Base-by-base conservation (phyloP, 2,888 invertebrate genomes). In the Oligia strigilis region DNA sequence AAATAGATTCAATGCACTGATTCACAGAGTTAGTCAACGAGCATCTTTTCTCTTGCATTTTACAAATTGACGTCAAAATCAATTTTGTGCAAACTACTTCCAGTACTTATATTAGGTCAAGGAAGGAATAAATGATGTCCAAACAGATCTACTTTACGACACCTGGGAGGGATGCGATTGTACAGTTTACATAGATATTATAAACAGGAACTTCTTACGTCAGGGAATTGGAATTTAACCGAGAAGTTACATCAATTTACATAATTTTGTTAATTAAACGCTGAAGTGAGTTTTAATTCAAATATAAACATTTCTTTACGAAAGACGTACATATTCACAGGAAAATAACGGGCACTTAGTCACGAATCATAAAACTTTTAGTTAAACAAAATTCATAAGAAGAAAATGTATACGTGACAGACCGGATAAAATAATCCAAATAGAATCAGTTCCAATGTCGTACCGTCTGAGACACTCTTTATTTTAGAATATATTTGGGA, bases 51-150 rank as follows among this genome's bases (percentile, higher is more conserved):
- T 90, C 89, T 90, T 94, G 92, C 92, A 94, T 92, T 93, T 93
- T 91, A 92, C 92, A 90, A 92, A 93, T 90, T 94, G 94, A 93
- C 94, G 94, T 94, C 93, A 93, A 94, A 93, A 91, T 90, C 87
- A 85, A 90, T 90, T 90, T 89, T 83, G 85, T 90, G 89, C 90
- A 85, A 91, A 89, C 90, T 88, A 89, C 89, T 92, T 90, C 86
- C 82, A 87, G 86, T 87, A 80, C 76, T 84, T 83, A 81, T 72
- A 85, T 90, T 91, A 90, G 91, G 91, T 92, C 90, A 92, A 90
- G 84, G 87, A 89, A 90, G 82, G 4, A 62, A 62, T 72, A 85
- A 84, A 84, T 74, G 62, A 87, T 83, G 67, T 74, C 66, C 80
- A 85, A 80, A 82, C 76, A 89, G 65, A 84, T 85, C 43, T 19